Percentiles rank a stretch among this genome's conserved stretches.
These are phyloP conservation scores for Metridium senile DNA, from an alignment of 92 coral and sea anemone species.

Conservation along the genomic window DNA sequence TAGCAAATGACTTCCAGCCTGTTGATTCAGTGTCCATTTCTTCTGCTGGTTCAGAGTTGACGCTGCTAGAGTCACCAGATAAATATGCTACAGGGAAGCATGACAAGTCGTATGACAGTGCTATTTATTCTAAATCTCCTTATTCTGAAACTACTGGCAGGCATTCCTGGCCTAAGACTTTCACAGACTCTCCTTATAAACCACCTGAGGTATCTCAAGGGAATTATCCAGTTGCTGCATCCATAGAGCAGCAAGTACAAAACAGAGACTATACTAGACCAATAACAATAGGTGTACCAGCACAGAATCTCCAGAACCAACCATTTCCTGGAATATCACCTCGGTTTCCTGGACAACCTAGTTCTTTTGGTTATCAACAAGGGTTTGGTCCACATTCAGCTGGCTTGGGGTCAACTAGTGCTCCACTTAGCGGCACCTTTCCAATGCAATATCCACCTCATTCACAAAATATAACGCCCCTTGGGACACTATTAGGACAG, in stretches of 20 bases:
- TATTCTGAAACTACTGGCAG: slow-evolving; percentile 27
- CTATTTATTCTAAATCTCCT: slow-evolving; percentile 33
- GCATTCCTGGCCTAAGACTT: slow-evolving; percentile 71
- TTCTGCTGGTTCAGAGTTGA: slow-evolving; percentile 13
- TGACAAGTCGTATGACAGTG: slow-evolving; percentile 55
- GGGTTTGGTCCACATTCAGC: slow-evolving; percentile 33
- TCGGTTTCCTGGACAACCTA: slow-evolving; percentile 30
- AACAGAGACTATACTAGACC: slow-evolving; percentile 1
- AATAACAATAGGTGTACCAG: slow-evolving; percentile 26
- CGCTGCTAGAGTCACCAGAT: slow-evolving; percentile 26
- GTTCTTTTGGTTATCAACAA: slow-evolving; percentile 15
- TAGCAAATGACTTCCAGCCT: slow-evolving; percentile 32
- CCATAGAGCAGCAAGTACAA: not conserved
- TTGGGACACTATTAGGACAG: slow-evolving; percentile 19
- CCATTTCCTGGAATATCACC: slow-evolving; percentile 36
- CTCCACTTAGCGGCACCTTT: slow-evolving; percentile 37
- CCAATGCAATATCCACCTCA: slow-evolving; percentile 31
- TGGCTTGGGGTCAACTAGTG: slow-evolving; percentile 19
- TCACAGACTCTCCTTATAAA: slow-evolving; percentile 21
- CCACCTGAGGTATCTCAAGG: not conserved
- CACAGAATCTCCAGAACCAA: slow-evolving; percentile 13
- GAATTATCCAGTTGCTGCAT: not conserved
- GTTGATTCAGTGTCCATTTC: slow-evolving; percentile 20
- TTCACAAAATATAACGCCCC: slow-evolving; percentile 16
- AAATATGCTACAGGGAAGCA: slow-evolving; percentile 15